Conservation (phyloP, 2,888 invertebrate genomes). For the Silvanus unidentatus region DNA sequence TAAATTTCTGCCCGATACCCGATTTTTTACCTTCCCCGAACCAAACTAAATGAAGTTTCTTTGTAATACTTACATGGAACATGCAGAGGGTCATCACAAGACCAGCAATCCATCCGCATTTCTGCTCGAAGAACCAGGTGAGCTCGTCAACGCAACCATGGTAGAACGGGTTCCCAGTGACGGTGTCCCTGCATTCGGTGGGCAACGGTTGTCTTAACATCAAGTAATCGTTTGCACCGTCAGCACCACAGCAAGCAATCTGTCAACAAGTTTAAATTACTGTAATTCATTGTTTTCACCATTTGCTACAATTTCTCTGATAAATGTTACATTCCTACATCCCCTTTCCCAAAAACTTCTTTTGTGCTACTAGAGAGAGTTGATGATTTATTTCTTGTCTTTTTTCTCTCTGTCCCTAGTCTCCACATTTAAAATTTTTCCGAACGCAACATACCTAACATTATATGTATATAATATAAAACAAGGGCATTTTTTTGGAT, state of each 20-base stretch:
- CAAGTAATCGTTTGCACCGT: slow-evolving; percentile 78
- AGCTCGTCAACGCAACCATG: slow-evolving; percentile 84
- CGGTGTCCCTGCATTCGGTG: slow-evolving; percentile 76
- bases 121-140: slow-evolving; percentile 81
- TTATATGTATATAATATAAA: too few species aligned
- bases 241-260: slow-evolving; percentile 89
- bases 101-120: slow-evolving; percentile 77
- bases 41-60: too few species aligned
- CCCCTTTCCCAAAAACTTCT: slow-evolving; percentile 10
- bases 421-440: too few species aligned
- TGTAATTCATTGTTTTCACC: slow-evolving; percentile 18
- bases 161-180: slow-evolving; percentile 83
- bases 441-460: too few species aligned
- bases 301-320: slow-evolving; percentile 14
- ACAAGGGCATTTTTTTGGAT: too few species aligned
- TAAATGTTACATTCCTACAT: slow-evolving; percentile 12
- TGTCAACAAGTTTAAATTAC: slow-evolving; percentile 37
- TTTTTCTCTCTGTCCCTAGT: slow-evolving; percentile 4
- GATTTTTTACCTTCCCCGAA: too few species aligned
- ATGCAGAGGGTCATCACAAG: slow-evolving; percentile 70
- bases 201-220: slow-evolving; percentile 72
- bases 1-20: neutral
- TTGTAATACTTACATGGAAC: slow-evolving; percentile 64
- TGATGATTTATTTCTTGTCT: slow-evolving; percentile 16
- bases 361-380: slow-evolving; percentile 12